These are phyloP conservation scores for Mactra quadrangularis DNA, from an alignment of 1,140 invertebrate species.

Conservation along the genomic window DNA sequence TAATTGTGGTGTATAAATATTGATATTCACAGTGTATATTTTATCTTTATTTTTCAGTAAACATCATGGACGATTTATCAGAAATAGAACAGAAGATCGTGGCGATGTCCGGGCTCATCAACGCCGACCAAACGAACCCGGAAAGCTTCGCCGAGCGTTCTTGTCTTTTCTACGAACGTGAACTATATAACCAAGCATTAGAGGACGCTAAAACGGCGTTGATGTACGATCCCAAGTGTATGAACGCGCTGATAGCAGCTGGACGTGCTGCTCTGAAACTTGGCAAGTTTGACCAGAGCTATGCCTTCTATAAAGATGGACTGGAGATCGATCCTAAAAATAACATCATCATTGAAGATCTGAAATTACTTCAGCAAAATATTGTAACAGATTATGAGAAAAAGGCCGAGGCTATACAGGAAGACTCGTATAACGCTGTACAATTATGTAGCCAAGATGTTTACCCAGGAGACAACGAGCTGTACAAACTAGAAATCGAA, in stretches of 20 bases:
- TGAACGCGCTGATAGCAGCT: constrained; percentile 58
- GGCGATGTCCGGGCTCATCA: not conserved
- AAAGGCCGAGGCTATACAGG: constrained; percentile 47
- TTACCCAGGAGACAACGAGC: constrained; percentile 78
- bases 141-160: constrained; percentile 19
- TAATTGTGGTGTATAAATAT: too few relatives aligned
- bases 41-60: too few relatives aligned
- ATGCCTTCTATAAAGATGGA: constrained; percentile 66
- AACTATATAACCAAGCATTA: constrained; percentile 33
- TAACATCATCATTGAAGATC: constrained; percentile 62
- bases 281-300: constrained; percentile 65
- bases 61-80: constrained; percentile 15
- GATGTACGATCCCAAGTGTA: constrained; percentile 37
- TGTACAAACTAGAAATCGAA: constrained; percentile 74
- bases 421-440: constrained; percentile 74
- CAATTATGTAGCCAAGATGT: constrained; percentile 75
- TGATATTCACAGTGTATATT: too few relatives aligned
- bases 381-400: constrained; percentile 69
- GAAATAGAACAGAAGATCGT: constrained; percentile 26
- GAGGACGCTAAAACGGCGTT: constrained; percentile 65
- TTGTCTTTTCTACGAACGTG: not conserved
- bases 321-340: constrained; percentile 69
- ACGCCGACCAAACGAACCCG: not conserved
- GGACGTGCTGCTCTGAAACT: constrained; percentile 63
- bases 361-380: constrained; percentile 68